Base-by-base conservation (phyloP, 2,113 vertebrate species). In the Parotia lawesii region DNA sequence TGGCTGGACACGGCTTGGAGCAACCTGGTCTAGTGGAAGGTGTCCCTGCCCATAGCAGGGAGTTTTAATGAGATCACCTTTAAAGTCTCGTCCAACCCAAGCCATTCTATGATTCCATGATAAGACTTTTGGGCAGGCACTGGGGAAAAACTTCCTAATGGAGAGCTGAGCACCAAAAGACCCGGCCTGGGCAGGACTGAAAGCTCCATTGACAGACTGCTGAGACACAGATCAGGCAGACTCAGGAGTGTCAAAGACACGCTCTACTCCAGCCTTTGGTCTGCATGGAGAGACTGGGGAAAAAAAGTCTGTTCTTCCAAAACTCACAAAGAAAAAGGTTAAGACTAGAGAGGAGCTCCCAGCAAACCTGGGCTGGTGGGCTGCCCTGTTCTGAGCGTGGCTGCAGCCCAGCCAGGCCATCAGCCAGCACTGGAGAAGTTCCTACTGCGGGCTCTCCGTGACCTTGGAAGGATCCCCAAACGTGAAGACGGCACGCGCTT, bases 361-460 rank as follows among this genome's bases (percentile, higher is more conserved):
- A 35, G 40, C 20, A 37, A 85, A 79, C 35, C 58, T 10, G 53
- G 35, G 51, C n/a, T 74, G 73, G 11, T 42, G 71, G 42, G 42
- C 31, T 76, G 65, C 65, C 45, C 48, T 38, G 66, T 27, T 50
- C 35, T 53, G 51, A 14, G 8, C 5, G 15, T 29, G n/a, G 22
- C 40, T 57, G 67, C 45, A 71, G 37, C 5, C 51, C 45, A 67
- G 54, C 2, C 5, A 94, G 48, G 54, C 35, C 82, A 70, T 10
- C 53, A 65, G 76, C 12, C 24, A 56, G 24, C 53, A 35, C 28
- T 12, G 40, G 48, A 44, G 51, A 87, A 80, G 62, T 38, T 37
- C 48, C 84, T 74, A 12, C 35, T 0, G 0, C 0, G 1, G 57
- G 74, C 24, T 72, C 58, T 48, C 3, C 0, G 61, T 44, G 72